Evolutionary conservation across 2,888 invertebrate species (phyloP), one percentile per base, ranked within the genome.

Genomic region (Dasysyrphus tricinctus): DNA sequence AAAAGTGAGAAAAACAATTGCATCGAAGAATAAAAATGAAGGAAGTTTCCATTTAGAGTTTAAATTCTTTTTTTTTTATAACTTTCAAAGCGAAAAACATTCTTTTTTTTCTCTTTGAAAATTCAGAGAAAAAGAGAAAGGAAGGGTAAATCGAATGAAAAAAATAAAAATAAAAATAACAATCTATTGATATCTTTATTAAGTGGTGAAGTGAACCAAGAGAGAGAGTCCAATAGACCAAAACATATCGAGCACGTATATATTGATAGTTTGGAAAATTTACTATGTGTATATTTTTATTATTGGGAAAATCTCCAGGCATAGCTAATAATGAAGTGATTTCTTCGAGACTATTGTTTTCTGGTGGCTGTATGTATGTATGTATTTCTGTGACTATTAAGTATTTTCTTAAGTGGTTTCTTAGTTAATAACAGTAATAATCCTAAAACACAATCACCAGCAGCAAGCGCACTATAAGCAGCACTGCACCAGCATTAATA

Each of bases 1-100:
- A 57, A 72, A 76, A 81, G 80, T 81, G 81, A 81, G 76, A 70
- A 67, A 81, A 76, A 69, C 79, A 73, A 73, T 73, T 39, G 79
- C 57, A 37, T 29, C 19, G 37, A 63, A 42, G 54, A 32, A 34
- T 54, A 61, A 24, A 24, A 24, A 24, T 51, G 61, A 49, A 44
- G 16, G 67, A 47, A 59, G 57, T 57, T 47, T 34, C 65, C 65
- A 65, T 65, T 65, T 56, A 49, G 24, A 37, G 19, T 39, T 51
- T 24, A 8, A 14, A 54, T 78, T 57, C 44, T 57, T 34, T n/a
- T 44, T 44, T 44, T 44, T 44, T 42, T 14, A n/a, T n/a, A n/a
- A n/a, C n/a, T 14, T n/a, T 7, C 8, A 7, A 11, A 4, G 39
- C 5, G 42, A 14, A 14, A 37, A 4, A 47, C 3, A 47, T 9